phyloP scores from a whole-genome alignment of 2,797 vertebrate species.

The Chromobotia macracanthus region DNA sequence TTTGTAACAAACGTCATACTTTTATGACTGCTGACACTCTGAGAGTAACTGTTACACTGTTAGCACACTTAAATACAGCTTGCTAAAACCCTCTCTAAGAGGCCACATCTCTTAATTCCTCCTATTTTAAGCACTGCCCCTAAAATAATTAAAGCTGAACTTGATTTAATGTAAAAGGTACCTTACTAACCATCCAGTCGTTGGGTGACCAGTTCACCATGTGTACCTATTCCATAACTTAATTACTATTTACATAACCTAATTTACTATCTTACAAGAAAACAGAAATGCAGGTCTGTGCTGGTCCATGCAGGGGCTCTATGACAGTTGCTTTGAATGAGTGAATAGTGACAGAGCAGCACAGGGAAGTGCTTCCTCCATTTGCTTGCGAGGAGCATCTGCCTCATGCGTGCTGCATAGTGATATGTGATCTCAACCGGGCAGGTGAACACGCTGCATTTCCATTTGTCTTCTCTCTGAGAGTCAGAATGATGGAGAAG shows the following conservation, averaged over 20 bases:
- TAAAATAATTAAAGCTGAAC: not conserved
- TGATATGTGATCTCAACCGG: constrained; percentile 9
- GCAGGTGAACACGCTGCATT: constrained; percentile 31
- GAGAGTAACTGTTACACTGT: not conserved
- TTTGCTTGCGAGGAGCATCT: constrained; percentile 20
- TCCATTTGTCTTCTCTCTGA: constrained; percentile 13
- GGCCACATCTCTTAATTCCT: not conserved
- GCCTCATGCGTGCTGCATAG: constrained; percentile 8
- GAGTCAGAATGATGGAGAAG: not conserved
- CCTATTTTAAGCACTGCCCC: not conserved
- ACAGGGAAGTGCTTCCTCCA: constrained; percentile 15
- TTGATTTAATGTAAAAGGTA: not conserved
- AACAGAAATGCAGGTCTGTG: not conserved
- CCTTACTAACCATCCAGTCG: not conserved
- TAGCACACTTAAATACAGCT: not conserved
- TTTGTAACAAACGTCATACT: no score
- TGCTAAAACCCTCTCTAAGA: not conserved
- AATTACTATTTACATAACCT: not conserved
- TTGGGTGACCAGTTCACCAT: not conserved
- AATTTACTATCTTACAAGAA: not conserved
- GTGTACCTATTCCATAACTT: not conserved
- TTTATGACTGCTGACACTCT: not conserved
- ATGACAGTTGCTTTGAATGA: constrained; percentile 13
- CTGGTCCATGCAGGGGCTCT: not conserved
- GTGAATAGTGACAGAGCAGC: constrained; percentile 24